phyloP scores from a whole-genome alignment of 2,113 vertebrate species.

The Carettochelys insculpta region DNA sequence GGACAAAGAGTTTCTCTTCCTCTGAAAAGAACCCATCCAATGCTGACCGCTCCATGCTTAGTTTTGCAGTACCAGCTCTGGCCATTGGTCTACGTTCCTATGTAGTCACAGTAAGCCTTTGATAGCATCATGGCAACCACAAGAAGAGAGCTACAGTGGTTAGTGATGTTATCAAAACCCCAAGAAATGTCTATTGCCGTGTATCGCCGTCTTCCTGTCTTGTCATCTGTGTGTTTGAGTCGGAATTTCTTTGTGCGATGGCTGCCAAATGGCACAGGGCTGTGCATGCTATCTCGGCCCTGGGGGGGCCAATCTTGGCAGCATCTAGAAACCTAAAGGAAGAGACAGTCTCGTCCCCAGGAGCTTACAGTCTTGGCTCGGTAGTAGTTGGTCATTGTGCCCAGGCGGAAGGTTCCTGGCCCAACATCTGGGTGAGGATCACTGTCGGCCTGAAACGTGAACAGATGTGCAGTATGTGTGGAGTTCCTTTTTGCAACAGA shows the following conservation, averaged over 20 bases:
- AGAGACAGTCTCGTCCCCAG: not conserved
- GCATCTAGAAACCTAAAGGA: slow-evolving; percentile 36
- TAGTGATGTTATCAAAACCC: slow-evolving; percentile 62
- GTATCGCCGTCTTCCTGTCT: slow-evolving; percentile 11
- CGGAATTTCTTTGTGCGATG: too few relatives aligned
- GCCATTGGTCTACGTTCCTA: accelerated
- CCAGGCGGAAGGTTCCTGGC: not conserved
- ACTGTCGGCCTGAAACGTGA: not conserved
- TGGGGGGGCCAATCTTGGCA: slow-evolving; percentile 2
- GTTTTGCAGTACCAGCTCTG: not conserved
- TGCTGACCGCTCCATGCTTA: not conserved
- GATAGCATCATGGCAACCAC: slow-evolving; percentile 34
- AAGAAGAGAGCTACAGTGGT: not conserved
- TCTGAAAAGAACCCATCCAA: not conserved
- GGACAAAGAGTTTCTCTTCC: not conserved
- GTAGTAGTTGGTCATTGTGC: not conserved
- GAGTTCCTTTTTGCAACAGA: not conserved
- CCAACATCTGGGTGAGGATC: not conserved
- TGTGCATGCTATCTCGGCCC: not conserved
- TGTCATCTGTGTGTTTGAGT: not conserved
- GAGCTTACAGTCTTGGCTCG: not conserved
- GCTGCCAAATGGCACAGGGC: not conserved
- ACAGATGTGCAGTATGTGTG: not conserved
- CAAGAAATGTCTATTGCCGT: not conserved
- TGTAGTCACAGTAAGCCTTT: not conserved